Evolutionary conservation across 1,140 invertebrate species (phyloP), one percentile per base, ranked within the genome.

Genomic region (Orius insidiosus): DNA sequence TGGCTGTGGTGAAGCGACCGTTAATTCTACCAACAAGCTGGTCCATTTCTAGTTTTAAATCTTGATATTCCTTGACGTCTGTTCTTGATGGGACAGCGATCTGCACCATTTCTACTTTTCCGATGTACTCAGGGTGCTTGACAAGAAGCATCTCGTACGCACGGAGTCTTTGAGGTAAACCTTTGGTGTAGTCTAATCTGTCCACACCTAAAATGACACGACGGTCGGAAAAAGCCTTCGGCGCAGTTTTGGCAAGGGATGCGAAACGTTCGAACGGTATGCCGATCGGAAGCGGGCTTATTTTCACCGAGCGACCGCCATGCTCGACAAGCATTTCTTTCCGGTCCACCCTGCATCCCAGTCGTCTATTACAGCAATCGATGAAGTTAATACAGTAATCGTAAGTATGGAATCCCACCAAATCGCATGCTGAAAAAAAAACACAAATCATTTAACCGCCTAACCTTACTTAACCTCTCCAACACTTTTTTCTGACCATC

Each of bases 371-470:
- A 60, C 85, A 89, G 58, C 85, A 90, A 56, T 92, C 86, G 5
- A 92, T 83, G 54, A 90, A 92, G 60, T 90, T 90, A 24, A 88
- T 63, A 55, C 85, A 89, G 58, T 93, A 90, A 56, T 89, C 85
- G 44, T 83, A 79, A 52, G 89, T 88, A 56, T 93, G 86, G 56
- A 93, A 92, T 31, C 85, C 86, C 32, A 90, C 81, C 75, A 90
- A 80, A 60, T 90, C 86, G 61, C 83, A 88, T 50, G 82, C 79
- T 76, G 56, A 46, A 60, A 61, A 55, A 5, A 3, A 52, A 3
- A 7, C 7, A 24, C 3, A 7, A 24, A 24, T 24, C 7, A 24
- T 24, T 24, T 7, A 24, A 24, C 24, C n/a, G n/a, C n/a, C n/a
- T n/a, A n/a, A n/a, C n/a, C n/a, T n/a, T n/a, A n/a, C n/a, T n/a